Evolutionary conservation across 2,797 vertebrate species (phyloP).

Genomic region (Oryzias sinensis): DNA sequence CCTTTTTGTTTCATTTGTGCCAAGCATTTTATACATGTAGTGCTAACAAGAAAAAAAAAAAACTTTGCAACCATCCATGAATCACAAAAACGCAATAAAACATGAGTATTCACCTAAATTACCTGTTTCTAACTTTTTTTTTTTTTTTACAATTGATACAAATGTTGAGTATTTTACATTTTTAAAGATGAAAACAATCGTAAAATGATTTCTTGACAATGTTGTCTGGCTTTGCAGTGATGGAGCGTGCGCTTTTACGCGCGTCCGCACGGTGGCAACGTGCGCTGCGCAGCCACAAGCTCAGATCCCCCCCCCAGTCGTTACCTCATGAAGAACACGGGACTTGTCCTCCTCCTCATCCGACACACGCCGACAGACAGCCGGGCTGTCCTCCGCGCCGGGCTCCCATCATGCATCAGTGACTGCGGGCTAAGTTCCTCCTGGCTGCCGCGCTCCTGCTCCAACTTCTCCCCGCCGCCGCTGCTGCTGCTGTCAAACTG

Average conservation of each 20-base stretch:
- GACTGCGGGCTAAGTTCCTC: conserved; percentile 37
- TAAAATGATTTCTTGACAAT: conserved; percentile 31
- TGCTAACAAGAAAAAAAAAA: no score
- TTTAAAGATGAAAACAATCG: conserved; percentile 36
- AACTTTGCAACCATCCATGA: no score
- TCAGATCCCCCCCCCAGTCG: conserved; percentile 15
- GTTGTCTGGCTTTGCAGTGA: neutral
- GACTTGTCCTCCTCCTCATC: conserved; percentile 61
- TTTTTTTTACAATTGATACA: neutral
- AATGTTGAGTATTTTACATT: conserved; percentile 33
- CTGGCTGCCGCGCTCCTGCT: neutral
- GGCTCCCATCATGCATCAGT: conserved; percentile 56
- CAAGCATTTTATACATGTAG: conserved; percentile 13
- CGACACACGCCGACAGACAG: conserved; percentile 52
- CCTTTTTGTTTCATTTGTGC: conserved; percentile 19
- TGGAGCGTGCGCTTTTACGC: conserved; percentile 51
- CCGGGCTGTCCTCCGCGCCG: conserved; percentile 12
- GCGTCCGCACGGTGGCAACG: conserved; percentile 76
- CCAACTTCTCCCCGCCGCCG: conserved; percentile 12
- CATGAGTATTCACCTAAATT: no score
- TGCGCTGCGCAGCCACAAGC: conserved; percentile 55
- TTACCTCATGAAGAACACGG: conserved; percentile 64
- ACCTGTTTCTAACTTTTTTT: no score
- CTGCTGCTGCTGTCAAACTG: conserved; percentile 37
- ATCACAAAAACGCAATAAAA: no score